phyloP scores from a whole-genome alignment of 2,888 invertebrate species.

The Apamea sordens region DNA sequence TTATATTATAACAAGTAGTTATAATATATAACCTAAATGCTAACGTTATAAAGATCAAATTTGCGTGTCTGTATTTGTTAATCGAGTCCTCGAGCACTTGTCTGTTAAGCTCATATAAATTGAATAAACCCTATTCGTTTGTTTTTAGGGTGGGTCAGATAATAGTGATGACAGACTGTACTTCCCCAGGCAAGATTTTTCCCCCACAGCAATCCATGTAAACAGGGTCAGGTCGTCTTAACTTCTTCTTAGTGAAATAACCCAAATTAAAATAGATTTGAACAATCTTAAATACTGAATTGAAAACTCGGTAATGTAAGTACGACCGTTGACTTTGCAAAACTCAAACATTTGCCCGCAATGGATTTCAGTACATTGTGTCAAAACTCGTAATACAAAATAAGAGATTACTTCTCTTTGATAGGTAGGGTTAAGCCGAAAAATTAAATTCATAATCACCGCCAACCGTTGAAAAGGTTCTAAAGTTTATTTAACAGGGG shows the following conservation, averaged over 20 bases:
- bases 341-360: slow-evolving; percentile 34
- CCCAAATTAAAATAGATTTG: slow-evolving; percentile 3
- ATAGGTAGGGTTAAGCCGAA: slow-evolving; percentile 68
- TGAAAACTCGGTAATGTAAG: slow-evolving; percentile 15
- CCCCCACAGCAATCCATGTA: background rate
- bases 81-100: no score
- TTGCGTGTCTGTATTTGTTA: no score
- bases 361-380: slow-evolving; percentile 44
- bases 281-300: background rate
- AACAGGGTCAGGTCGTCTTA: background rate
- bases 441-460: slow-evolving; percentile 76
- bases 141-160: no score
- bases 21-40: no score
- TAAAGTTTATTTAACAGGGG: slow-evolving; percentile 79
- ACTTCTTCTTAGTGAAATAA: background rate
- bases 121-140: no score
- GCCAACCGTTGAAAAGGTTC: slow-evolving; percentile 70
- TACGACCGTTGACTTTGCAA: slow-evolving; percentile 11
- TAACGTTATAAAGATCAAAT: no score
- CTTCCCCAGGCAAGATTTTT: background rate
- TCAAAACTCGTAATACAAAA: slow-evolving; percentile 60
- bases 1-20: no score
- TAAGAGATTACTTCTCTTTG: slow-evolving; percentile 63
- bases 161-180: no score
- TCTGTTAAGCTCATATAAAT: no score